Evolutionary conservation across 2,797 vertebrate genomes (phyloP), one percentile per base, ranked within the genome.

Genomic region (Molossus molossus): DNA sequence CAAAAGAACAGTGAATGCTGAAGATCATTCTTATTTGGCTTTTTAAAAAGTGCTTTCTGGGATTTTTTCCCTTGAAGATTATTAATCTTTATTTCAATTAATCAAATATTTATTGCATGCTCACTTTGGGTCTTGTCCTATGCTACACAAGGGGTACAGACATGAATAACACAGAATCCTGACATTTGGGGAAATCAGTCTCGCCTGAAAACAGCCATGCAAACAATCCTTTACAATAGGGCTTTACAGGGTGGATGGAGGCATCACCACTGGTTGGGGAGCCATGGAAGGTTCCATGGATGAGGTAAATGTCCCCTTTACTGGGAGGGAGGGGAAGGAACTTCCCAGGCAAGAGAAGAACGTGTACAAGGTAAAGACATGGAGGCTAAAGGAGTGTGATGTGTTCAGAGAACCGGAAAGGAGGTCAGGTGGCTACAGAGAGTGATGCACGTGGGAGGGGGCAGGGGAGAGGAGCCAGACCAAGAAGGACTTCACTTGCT

Each of bases 31-130:
- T 9, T 58, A 40, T 55, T 62, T 81, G 48, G 8, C 29, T 60
- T 81, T 81, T 94, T 25, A 65, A 45, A 81, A 37, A 70, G n/a
- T 81, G 37, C 45, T 73, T 91, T 82, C 53, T 79, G 11, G n/a
- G 50, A 37, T 48, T n/a, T 79, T 75, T 20, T 6, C 20, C 20
- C 64, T 94, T 79, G 14, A 15, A 62, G 9, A 70, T 75, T 91
- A 70, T 75, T 91, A 81, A 69, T 50, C 21, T 50, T 60, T 82
- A 81, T 33, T 48, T 93, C n/a, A 88, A 23, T 58, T 85, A 10
- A 53, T 40, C 60, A 89, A 83, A 58, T 93, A 69, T 13, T 83
- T 69, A 75, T 12, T 86, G 58, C 85, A 45, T 73, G 14, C 1
- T 13, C 23, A 62, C n/a, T 65, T 8, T 55, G 14, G 8, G 6